A percentile compares a stretch with the other conserved stretches of the same genome.
Evolutionary conservation across 2,888 invertebrate genomes (phyloP).

Genomic region (Octonoba sinensis): DNA sequence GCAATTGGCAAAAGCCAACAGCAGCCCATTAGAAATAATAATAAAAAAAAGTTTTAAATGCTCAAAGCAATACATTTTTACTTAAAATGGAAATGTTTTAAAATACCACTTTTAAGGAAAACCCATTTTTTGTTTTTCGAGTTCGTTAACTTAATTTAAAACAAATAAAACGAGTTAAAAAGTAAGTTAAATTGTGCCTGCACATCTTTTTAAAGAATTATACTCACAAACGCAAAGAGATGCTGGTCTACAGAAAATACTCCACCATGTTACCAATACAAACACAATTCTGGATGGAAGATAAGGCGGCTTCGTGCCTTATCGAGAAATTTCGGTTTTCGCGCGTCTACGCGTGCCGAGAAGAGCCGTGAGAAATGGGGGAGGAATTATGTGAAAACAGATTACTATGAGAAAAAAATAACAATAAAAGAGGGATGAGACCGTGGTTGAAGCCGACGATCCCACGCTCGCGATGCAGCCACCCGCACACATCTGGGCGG

Average conservation of each 20-base stretch:
- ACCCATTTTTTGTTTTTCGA: too few relatives aligned
- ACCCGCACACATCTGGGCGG: slow-evolving; percentile 49
- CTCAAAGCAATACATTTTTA: too few relatives aligned
- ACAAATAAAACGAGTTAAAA: too few relatives aligned
- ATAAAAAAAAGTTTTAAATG: too few relatives aligned
- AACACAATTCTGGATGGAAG: slow-evolving; percentile 7
- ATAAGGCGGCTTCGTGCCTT: slow-evolving; percentile 37
- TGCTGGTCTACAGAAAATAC: slow-evolving; percentile 35
- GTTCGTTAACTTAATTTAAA: too few relatives aligned
- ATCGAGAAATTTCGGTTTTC: slow-evolving; percentile 26
- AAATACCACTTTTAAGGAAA: too few relatives aligned
- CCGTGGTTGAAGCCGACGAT: slow-evolving; percentile 21
- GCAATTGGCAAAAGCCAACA: too few relatives aligned
- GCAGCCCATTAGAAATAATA: too few relatives aligned
- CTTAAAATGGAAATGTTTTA: too few relatives aligned
- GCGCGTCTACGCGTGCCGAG: slow-evolving; percentile 22
- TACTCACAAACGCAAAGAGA: background rate
- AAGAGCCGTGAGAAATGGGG: slow-evolving; percentile 50
- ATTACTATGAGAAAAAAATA: slow-evolving; percentile 32
- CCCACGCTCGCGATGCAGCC: slow-evolving; percentile 56
- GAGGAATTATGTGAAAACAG: slow-evolving; percentile 53
- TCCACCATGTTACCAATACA: background rate
- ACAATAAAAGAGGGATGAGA: slow-evolving; percentile 23
- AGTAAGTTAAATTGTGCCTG: too few relatives aligned
- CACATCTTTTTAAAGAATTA: too few relatives aligned